A percentile compares a stretch with the other conserved stretches of the same genome.
phyloP scores from a whole-genome alignment of 30 jellyfish, hydroid and myxozoan species.

The Chironex yamaguchii region DNA sequence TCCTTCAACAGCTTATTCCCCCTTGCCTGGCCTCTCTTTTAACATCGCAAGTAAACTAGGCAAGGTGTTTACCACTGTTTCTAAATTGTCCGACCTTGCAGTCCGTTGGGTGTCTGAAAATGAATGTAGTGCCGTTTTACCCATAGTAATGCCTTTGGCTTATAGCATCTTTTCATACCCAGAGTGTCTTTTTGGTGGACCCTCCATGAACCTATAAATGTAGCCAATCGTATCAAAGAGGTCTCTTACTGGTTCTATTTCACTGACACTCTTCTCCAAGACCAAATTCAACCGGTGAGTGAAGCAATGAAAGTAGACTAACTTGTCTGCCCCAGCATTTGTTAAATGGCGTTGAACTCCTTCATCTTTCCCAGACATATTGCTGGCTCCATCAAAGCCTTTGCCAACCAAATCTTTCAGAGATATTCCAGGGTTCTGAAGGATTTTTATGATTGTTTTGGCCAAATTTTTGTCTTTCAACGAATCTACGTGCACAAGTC shows the following conservation, averaged over 20 bases:
- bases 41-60: slow-evolving; percentile 10
- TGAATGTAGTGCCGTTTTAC: background rate
- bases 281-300: slow-evolving; percentile 49
- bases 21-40: background rate
- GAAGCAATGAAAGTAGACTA: slow-evolving; percentile 36
- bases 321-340: slow-evolving; percentile 21
- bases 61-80: background rate
- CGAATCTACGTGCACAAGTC: slow-evolving; percentile 25
- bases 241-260: background rate
- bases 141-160: slow-evolving; percentile 23
- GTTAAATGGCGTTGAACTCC: slow-evolving; percentile 41
- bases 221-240: slow-evolving; percentile 23
- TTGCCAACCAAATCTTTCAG: too few species aligned
- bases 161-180: background rate
- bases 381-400: too few species aligned
- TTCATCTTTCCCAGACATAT: too few species aligned
- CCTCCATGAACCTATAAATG: slow-evolving; percentile 42
- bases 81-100: slow-evolving; percentile 35
- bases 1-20: too few species aligned
- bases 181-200: slow-evolving; percentile 40
- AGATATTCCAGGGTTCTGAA: too few species aligned
- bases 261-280: slow-evolving; percentile 16
- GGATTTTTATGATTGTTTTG: background rate
- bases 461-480: slow-evolving; percentile 34
- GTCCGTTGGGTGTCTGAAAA: slow-evolving; percentile 30